A percentile compares a stretch with the other conserved stretches of the same genome.
These are phyloP conservation scores for Odontomachus brunneus DNA, from an alignment of 1,140 invertebrate genomes.

Conservation along the genomic window DNA sequence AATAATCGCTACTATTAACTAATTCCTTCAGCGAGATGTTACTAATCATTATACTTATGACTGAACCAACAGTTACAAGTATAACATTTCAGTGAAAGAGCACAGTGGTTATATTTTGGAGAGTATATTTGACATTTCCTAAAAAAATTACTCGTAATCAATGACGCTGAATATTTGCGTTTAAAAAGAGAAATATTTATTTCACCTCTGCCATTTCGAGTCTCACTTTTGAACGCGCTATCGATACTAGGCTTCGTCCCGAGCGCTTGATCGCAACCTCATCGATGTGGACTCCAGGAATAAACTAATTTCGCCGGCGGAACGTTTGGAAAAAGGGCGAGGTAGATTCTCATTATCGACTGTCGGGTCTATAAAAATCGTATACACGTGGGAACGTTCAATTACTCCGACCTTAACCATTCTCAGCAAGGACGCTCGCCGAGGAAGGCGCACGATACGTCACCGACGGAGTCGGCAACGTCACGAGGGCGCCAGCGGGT, in stretches of 20 bases:
- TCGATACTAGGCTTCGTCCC: not conserved
- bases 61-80: too few species aligned
- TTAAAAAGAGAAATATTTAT: too few species aligned
- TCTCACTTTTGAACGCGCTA: not conserved
- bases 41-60: too few species aligned
- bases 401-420: conserved; percentile 70
- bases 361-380: conserved; percentile 15
- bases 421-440: conserved; percentile 63
- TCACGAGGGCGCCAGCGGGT: conserved; percentile 61
- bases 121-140: too few species aligned
- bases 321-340: conserved; percentile 3
- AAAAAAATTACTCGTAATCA: too few species aligned
- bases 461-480: conserved; percentile 63
- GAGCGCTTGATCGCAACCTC: not conserved
- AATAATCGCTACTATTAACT: too few species aligned
- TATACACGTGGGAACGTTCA: conserved; percentile 42
- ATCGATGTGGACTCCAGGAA: not conserved
- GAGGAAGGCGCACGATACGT: conserved; percentile 50
- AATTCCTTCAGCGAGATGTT: too few species aligned
- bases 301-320: conserved; percentile 20
- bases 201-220: too few species aligned
- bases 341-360: conserved; percentile 25
- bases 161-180: too few species aligned
- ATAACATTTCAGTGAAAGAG: too few species aligned
- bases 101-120: too few species aligned